Base-by-base conservation (phyloP, 2,113 vertebrate genomes). In the Dromiciops gliroides region DNA sequence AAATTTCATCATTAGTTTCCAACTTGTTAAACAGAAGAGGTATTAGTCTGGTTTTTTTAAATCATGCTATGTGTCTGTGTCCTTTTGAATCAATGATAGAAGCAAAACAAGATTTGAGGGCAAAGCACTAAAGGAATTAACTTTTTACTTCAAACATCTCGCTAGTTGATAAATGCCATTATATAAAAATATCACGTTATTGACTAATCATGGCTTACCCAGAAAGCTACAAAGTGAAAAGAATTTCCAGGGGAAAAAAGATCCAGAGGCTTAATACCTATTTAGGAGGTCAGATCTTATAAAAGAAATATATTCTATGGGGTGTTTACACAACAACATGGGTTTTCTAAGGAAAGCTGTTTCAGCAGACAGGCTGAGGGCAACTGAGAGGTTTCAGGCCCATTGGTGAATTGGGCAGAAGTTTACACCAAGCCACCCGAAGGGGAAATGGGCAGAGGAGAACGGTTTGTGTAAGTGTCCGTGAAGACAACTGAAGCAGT, bases 21-120 rank as follows among this genome's bases (percentile, higher is more conserved):
- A 97, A 98, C 96, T 98, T 97, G 97, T 97, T 98, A 95, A 98
- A 98, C 97, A 98, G 98, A 98, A 98, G 25, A 92, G 95, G 90
- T 96, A 97, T 95, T 98, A 96, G 90, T 95, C 96, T 96, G 96
- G 98, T 97, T 96, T 98, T 98, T 97, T 97, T 94, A 97, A 95
- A 98, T n/a, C 95, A 98, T 95, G 97, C 93, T 11, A 50, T 92
- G 89, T 98, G 97, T 98, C 48, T 95, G 98, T 96, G 96, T 96
- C 96, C n/a, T n/a, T n/a, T n/a, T n/a, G n/a, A n/a, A 98, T 98
- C 97, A 97, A 95, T 96, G 93, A 96, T 90, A 96, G 95, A 95
- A 97, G 97, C 96, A 97, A 96, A 97, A 96, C 98, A 96, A 97
- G 95, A 97, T 96, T 52, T 97, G 94, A 98, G 97, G 97, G 96